These are phyloP conservation scores for Bellardia bayeri DNA, from an alignment of 2,888 invertebrate species.

Conservation along the genomic window DNA sequence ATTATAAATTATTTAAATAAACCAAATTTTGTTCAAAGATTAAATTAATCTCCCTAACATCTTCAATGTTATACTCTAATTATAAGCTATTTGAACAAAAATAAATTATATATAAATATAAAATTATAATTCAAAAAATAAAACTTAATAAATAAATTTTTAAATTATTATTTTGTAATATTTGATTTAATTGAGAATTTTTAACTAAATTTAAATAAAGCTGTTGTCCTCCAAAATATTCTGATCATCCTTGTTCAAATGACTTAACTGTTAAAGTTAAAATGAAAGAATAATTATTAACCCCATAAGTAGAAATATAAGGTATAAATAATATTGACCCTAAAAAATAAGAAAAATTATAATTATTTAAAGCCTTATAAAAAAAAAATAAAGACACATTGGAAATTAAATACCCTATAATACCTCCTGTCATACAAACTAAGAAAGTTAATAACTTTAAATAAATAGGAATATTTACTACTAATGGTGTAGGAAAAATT, in stretches of 20 bases:
- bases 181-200: conserved; percentile 83
- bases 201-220: conserved; percentile 82
- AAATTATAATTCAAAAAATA: conserved; percentile 81
- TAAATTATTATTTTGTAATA: conserved; percentile 84
- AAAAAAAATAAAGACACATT: conserved; percentile 84
- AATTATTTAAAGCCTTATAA: conserved; percentile 85
- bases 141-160: conserved; percentile 85
- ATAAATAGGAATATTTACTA: conserved; percentile 85
- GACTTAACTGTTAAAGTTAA: conserved; percentile 83
- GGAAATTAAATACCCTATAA: conserved; percentile 84
- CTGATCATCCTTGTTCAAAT: conserved; percentile 85
- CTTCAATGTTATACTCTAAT: conserved; percentile 85
- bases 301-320: conserved; percentile 64
- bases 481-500: conserved; percentile 83
- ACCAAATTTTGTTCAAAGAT: too few species aligned
- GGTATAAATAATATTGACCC: conserved; percentile 67
- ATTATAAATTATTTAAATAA: too few species aligned
- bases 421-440: conserved; percentile 84
- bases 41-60: conserved; percentile 82
- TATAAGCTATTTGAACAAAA: not conserved
- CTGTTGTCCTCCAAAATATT: conserved; percentile 84
- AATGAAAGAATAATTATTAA: conserved; percentile 52
- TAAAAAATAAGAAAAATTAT: conserved; percentile 82
- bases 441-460: conserved; percentile 86
- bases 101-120: conserved; percentile 44